Percentiles rank a stretch among this genome's conserved stretches.
Conservation (phyloP, 2,113 vertebrate genomes). For the Coptodon bakossiorum region DNA sequence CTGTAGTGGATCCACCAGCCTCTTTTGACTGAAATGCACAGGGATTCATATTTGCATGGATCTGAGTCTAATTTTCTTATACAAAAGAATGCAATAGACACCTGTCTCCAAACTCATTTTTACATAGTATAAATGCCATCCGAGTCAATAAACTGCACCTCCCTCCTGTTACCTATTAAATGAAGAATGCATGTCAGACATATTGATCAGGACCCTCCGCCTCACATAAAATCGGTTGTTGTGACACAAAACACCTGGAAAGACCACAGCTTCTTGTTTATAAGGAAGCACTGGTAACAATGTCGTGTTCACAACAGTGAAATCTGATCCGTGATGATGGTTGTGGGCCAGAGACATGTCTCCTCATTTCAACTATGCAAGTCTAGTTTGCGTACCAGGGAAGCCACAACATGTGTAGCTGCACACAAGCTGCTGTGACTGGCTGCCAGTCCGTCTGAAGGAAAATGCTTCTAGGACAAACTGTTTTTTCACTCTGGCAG, state of each 20-base stretch:
- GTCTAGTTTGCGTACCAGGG: conserved; percentile 13
- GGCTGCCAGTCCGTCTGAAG: conserved; percentile 52
- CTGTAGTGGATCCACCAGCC: not conserved
- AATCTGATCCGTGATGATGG: conserved; percentile 1
- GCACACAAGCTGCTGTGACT: conserved; percentile 39
- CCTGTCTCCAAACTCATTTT: not conserved
- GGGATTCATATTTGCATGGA: not conserved
- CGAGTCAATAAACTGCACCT: not conserved
- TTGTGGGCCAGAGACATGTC: not conserved
- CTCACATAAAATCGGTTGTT: not conserved
- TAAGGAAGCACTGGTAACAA: not conserved
- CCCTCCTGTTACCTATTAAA: not conserved
- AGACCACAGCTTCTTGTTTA: not conserved
- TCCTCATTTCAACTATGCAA: not conserved
- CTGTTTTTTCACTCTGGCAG: conserved; percentile 11
- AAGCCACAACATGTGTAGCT: conserved; percentile 56
- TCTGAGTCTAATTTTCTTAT: not conserved
- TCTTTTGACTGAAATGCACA: not conserved
- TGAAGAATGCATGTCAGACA: not conserved
- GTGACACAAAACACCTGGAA: not conserved
- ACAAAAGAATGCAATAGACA: not conserved
- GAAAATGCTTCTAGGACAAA: conserved; percentile 38
- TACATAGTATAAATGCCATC: not conserved
- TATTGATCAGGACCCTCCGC: not conserved
- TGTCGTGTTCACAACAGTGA: not conserved